phyloP scores from a whole-genome alignment of 2,113 vertebrate species.

The Nothoprocta pentlandii region DNA sequence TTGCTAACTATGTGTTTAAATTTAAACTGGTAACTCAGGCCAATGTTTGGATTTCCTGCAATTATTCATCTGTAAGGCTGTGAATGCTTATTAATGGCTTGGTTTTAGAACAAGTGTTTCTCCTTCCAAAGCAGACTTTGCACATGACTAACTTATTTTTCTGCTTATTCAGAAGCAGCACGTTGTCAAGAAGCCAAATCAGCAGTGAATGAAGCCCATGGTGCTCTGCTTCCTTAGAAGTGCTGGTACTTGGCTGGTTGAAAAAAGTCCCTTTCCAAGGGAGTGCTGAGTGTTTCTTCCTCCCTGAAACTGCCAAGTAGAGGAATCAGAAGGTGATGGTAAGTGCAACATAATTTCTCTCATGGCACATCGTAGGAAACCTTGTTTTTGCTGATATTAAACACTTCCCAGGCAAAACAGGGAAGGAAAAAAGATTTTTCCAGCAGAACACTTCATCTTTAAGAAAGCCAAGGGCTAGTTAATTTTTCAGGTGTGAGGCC shows the following conservation, averaged over 20 bases:
- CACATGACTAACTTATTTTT: constrained; percentile 25
- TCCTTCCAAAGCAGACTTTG: neutral
- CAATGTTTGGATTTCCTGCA: neutral
- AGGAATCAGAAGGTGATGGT: neutral
- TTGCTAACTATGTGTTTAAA: neutral
- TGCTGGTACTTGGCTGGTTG: neutral
- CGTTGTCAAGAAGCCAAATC: constrained; percentile 21
- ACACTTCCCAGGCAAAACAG: neutral
- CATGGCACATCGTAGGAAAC: neutral
- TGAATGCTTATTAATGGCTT: constrained; percentile 27
- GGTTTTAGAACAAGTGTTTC: neutral
- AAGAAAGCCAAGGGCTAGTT: neutral
- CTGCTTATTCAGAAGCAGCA: constrained; percentile 47
- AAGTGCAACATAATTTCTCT: neutral
- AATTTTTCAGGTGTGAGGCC: neutral
- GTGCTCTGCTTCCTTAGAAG: neutral
- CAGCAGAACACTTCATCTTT: neutral
- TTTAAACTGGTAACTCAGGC: neutral
- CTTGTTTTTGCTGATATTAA: neutral
- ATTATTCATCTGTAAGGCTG: neutral
- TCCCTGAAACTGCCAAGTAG: neutral
- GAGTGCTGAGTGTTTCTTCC: neutral
- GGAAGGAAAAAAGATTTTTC: neutral
- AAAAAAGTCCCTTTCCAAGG: neutral
- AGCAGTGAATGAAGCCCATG: neutral